These are phyloP conservation scores for Galeopsomyia nigrocyanea DNA, from an alignment of 2,888 invertebrate genomes.

Conservation along the genomic window DNA sequence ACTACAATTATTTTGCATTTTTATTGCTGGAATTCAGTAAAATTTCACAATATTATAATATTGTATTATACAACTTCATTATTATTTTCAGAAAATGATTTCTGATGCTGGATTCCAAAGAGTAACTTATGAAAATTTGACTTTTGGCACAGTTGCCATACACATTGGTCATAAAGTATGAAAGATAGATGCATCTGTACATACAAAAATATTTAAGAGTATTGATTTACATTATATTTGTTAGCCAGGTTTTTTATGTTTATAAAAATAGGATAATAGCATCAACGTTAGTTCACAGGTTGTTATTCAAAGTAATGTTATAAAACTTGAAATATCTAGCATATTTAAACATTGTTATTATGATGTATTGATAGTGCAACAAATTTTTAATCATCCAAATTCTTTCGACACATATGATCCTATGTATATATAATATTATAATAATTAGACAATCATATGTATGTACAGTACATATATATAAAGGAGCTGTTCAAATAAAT, in stretches of 20 bases:
- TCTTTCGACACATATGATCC: no score
- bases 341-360: no score
- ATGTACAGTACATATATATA: no score
- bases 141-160: constrained; percentile 92
- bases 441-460: no score
- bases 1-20: constrained; percentile 1
- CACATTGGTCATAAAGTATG: constrained; percentile 95
- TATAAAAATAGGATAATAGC: no score
- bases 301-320: no score
- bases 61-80: constrained; percentile 56
- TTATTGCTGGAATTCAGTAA: constrained; percentile 9
- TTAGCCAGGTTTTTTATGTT: neutral
- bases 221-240: neutral
- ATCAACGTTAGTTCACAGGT: neutral
- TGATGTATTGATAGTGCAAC: no score
- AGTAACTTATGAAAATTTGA: constrained; percentile 90
- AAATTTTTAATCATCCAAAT: no score
- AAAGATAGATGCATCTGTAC: constrained; percentile 45
- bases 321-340: no score
- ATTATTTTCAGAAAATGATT: constrained; percentile 87
- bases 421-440: no score
- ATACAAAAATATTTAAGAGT: neutral
- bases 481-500: no score
- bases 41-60: constrained; percentile 14
- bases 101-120: constrained; percentile 88